These are phyloP conservation scores for Stichodactyla helianthus DNA, from an alignment of 64 coral and sea anemone species.

Conservation along the genomic window DNA sequence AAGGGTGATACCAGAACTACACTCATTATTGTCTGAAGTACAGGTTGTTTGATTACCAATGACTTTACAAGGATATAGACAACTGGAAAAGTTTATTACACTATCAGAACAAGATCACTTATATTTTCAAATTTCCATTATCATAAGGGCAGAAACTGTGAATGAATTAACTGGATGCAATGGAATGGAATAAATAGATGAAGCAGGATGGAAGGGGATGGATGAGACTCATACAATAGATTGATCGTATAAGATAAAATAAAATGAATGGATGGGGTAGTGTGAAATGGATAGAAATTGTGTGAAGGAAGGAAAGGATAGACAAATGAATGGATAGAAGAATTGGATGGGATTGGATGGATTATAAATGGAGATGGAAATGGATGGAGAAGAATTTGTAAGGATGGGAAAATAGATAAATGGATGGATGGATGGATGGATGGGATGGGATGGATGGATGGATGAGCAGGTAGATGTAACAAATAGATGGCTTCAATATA, in stretches of 20 bases:
- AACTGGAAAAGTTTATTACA: background rate
- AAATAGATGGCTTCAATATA: background rate
- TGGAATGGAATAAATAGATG: no score
- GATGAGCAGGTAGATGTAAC: background rate
- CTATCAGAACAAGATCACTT: no score
- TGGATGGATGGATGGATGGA: background rate
- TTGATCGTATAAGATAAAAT: background rate
- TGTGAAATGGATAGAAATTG: background rate
- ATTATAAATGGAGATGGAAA: background rate
- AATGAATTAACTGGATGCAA: no score
- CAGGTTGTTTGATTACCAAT: conserved; percentile 27
- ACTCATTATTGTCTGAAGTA: conserved; percentile 7
- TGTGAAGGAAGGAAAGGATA: background rate
- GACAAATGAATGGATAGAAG: background rate
- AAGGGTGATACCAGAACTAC: conserved; percentile 46
- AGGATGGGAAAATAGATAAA: background rate
- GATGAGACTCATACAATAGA: no score
- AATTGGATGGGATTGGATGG: background rate
- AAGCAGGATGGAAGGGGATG: no score
- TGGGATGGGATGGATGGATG: background rate
- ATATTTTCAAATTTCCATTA: no score
- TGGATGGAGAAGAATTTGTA: background rate
- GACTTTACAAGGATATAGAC: background rate
- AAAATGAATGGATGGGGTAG: background rate
- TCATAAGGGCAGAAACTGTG: no score